Conservation (phyloP, 2,113 vertebrate genomes). For the Dendropsophus ebraccatus region DNA sequence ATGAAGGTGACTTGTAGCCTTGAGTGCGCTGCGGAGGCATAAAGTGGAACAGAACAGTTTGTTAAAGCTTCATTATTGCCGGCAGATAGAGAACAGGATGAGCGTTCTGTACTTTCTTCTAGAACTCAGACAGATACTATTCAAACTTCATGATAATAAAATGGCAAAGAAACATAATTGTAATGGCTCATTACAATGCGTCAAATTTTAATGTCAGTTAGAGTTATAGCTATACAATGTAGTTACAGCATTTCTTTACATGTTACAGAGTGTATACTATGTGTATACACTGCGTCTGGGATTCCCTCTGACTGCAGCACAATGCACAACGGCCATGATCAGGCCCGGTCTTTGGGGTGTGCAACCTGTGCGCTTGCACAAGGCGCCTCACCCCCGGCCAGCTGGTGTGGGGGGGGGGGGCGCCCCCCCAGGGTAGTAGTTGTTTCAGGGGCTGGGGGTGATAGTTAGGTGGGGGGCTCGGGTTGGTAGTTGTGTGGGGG, state of each 20-base stretch:
- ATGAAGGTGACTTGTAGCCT: constrained; percentile 41
- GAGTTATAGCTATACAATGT: background rate
- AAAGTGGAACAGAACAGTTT: constrained; percentile 18
- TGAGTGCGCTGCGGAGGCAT: background rate
- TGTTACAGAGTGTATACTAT: too few species aligned
- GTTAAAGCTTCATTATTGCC: constrained; percentile 19
- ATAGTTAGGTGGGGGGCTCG: too few species aligned
- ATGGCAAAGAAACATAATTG: background rate
- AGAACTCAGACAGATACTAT: background rate
- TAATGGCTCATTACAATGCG: background rate
- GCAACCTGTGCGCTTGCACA: too few species aligned
- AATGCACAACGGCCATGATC: too few species aligned
- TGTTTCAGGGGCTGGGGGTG: too few species aligned
- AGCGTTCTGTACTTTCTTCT: background rate
- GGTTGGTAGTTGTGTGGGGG: too few species aligned
- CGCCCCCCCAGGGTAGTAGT: too few species aligned
- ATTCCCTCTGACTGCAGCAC: background rate
- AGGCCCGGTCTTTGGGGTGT: too few species aligned
- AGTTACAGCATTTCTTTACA: background rate
- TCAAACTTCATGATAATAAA: background rate
- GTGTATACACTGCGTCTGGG: background rate
- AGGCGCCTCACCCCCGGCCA: too few species aligned
- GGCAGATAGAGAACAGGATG: constrained; percentile 2
- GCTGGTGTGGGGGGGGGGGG: too few species aligned
- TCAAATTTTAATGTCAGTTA: background rate